Base-by-base conservation (phyloP, 2,113 vertebrate genomes). In the Rattus rattus region DNA sequence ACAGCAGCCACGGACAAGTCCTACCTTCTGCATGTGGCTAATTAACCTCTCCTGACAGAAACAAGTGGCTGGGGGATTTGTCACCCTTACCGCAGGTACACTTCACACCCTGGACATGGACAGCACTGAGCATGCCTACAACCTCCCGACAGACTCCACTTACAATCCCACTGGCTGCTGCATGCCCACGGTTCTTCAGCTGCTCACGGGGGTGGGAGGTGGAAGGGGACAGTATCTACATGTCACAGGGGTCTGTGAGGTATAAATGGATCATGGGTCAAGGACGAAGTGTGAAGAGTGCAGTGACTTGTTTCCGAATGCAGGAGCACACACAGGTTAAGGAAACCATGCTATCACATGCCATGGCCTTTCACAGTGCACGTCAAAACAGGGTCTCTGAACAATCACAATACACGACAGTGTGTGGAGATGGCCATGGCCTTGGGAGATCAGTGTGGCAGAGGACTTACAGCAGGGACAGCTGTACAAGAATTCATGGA, bases 31-130 rank as follows among this genome's bases (percentile, higher is more conserved):
- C 61, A 52, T 77, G 80, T 94, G 92, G 70, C 95, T 96, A 43
- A 94, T 63, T 92, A 91, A 72, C 85, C 86, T 97, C 95, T 94
- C 96, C 96, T 97, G 88, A 93, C 2, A 93, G 73, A 94, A 83
- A 88, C 56, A 94, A 69, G 79, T 36, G 84, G 90, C 49, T 75
- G 86, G 70, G 16, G 1, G 28, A 65, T 84, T 49, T 95, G 79
- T 69, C 61, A 76, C 13, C 65, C 86, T 47, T 92, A 75, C 79
- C 94, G 81, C 56, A 56, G 11, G 65, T 65, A 56, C 33, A 88
- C 63, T 84, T 92, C 47, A 76, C 65, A 77, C n/a, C 65, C 47
- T 61, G 91, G 92, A 77, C 49, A 88, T 33, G 1, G 39, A 81
- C 22, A 84, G 79, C 80, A 8, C 20, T 79, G 39, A 4, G 1